A percentile compares a stretch with the other conserved stretches of the same genome.
Conservation (phyloP, 2,888 invertebrate genomes). For the Pammene fasciana region DNA sequence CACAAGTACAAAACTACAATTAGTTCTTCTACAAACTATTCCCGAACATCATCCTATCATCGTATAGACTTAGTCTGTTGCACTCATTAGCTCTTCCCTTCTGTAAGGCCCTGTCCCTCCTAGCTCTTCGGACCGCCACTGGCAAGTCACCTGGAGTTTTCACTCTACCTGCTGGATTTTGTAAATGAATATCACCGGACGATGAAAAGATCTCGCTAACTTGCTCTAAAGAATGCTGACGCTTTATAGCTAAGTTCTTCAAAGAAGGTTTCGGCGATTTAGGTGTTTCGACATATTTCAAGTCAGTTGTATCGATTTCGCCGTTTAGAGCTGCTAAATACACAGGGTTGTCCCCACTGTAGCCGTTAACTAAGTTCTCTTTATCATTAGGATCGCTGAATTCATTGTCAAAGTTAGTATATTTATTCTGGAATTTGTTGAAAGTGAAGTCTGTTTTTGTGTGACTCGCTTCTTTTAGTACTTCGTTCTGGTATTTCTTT, state of each 20-base stretch:
- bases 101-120: constrained; percentile 84
- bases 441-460: constrained; percentile 67
- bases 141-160: constrained; percentile 93
- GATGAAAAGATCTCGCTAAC: constrained; percentile 89
- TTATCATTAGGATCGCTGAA: constrained; percentile 78
- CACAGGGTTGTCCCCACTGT: constrained; percentile 74
- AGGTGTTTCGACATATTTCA: constrained; percentile 58
- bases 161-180: constrained; percentile 89
- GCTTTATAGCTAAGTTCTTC: constrained; percentile 68
- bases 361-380: constrained; percentile 68
- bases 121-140: constrained; percentile 88
- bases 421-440: constrained; percentile 73
- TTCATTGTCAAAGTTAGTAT: constrained; percentile 77
- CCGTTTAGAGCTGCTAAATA: constrained; percentile 75
- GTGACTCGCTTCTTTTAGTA: constrained; percentile 72
- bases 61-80: constrained; percentile 92
- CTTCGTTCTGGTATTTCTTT: constrained; percentile 65
- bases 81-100: constrained; percentile 76
- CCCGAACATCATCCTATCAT: constrained; percentile 93
- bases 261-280: constrained; percentile 64
- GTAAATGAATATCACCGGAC: constrained; percentile 85
- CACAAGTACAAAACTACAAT: constrained; percentile 29
- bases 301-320: constrained; percentile 62
- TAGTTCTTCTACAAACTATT: constrained; percentile 70
- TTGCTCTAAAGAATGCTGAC: constrained; percentile 89